Evolutionary conservation across 2,797 vertebrate species (phyloP), one percentile per base, ranked within the genome.

Genomic region (Dipus sagitta): DNA sequence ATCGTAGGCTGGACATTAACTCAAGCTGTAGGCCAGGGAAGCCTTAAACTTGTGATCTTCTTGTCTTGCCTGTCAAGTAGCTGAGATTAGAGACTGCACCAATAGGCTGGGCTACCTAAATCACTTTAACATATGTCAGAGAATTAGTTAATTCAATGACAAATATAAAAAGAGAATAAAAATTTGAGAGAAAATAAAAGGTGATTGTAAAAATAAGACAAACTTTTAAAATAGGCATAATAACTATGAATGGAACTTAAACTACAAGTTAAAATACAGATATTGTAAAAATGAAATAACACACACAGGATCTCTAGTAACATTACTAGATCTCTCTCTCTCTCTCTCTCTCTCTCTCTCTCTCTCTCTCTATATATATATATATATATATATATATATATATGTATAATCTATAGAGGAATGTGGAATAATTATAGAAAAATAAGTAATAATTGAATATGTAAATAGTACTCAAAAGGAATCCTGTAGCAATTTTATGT

Each of bases 171-270:
- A 88, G 47, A 32, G 0, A 80, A 92, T 62, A 72, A 67, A 15
- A 81, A 83, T 38, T 42, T 24, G 8, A 58, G 38, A 38, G 9
- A 74, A 38, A 60, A 60, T 21, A 71, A 72, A 74, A 72, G 81
- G 15, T 75, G 76, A 54, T 42, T 14, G 7, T 32, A 78, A 92
- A 68, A 90, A 67, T 71, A 72, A 71, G 12, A 26, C 68, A 82
- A 47, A 10, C 7, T 74, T 58, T 42, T 60, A 82, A 80, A 82
- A 10, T 3, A 60, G 67, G 70, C 75, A 83, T 23, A 76, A 15
- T 85, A 88, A 83, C 28, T 62, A 87, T 65, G 90, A 95, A 71
- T 30, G 18, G 32, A 47, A 76, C 13, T 80, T 65, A 81, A 88
- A 84, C 34, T 42, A 92, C n/a, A 4, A 68, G 11, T 32, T 70